Evolutionary conservation across 2,888 invertebrate genomes (phyloP), one percentile per base, ranked within the genome.

Genomic region (Cataglyphis rosenhaueri): DNA sequence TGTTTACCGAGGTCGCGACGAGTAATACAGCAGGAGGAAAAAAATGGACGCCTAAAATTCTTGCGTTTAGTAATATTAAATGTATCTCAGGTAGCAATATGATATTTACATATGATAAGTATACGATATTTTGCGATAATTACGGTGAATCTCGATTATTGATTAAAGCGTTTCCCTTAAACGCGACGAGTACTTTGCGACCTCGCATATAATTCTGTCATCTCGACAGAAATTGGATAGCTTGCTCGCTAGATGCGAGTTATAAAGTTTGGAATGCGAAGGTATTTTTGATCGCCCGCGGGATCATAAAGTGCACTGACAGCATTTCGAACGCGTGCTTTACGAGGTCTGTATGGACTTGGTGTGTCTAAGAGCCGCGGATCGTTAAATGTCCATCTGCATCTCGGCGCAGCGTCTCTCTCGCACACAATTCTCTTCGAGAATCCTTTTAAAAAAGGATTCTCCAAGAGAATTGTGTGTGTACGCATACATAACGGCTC

Each of bases 331-430:
- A 38, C 35, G 73, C 59, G 55, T 55, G 59, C 59, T 55, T 78
- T 78, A 66, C 59, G 44, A 32, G 35, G 29, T 62, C 35, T n/a
- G n/a, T 64, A 12, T 38, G n/a, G n/a, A 38, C 38, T 21, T 12
- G 21, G 8, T 25, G 15, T 21, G 3, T 38, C n/a, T 10, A 68
- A 75, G 78, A 44, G 68, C 29, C 32, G 84, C 73, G 29, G 44
- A 78, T 78, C 78, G 73, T 81, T 74, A 74, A 76, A 55, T 44
- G 74, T 78, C 61, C 81, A 84, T 55, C 81, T 79, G 81, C 66
- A 61, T 84, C 48, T n/a, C 64, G 44, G 38, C 52, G 21, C 52
- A 3, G 41, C 10, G 8, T 70, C 57, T 57, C 59, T 21, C 64
- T 70, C 55, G 38, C 29, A n/a, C 32, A 29, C 44, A 21, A 32